These are phyloP conservation scores for Heterodera carotae DNA, from an alignment of 1,140 invertebrate species.

Conservation along the genomic window DNA sequence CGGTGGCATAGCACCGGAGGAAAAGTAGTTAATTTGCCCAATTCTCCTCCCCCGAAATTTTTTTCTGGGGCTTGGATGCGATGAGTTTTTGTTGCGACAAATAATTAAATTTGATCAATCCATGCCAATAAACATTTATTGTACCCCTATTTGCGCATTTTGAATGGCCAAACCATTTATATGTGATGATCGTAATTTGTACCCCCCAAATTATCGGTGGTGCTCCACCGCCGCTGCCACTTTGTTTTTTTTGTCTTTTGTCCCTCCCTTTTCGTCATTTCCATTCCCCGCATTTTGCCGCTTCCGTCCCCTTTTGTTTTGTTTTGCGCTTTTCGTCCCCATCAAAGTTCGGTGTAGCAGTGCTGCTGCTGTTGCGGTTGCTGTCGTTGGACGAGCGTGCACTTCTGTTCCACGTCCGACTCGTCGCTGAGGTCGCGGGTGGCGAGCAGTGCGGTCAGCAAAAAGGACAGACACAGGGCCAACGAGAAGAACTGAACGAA, in stretches of 20 bases:
- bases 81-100: no score
- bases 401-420: background rate
- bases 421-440: slow-evolving; percentile 9
- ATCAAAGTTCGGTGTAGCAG: background rate
- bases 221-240: no score
- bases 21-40: background rate
- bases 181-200: no score
- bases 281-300: background rate
- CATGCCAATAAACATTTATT: background rate
- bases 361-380: background rate
- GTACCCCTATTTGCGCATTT: background rate
- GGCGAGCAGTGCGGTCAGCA: slow-evolving; percentile 4
- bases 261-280: background rate
- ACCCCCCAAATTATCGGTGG: no score
- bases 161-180: no score
- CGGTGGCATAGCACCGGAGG: background rate
- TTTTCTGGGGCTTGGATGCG: no score
- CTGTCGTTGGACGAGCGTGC: background rate
- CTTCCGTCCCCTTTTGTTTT: background rate
- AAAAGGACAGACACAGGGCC: background rate
- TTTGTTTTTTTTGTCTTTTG: background rate
- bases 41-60: no score
- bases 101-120: no score
- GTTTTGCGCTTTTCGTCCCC: no score
- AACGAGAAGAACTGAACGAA: slow-evolving; percentile 10